Conservation (phyloP, 2,797 vertebrate species). For the Pangasius sanitwongsei region DNA sequence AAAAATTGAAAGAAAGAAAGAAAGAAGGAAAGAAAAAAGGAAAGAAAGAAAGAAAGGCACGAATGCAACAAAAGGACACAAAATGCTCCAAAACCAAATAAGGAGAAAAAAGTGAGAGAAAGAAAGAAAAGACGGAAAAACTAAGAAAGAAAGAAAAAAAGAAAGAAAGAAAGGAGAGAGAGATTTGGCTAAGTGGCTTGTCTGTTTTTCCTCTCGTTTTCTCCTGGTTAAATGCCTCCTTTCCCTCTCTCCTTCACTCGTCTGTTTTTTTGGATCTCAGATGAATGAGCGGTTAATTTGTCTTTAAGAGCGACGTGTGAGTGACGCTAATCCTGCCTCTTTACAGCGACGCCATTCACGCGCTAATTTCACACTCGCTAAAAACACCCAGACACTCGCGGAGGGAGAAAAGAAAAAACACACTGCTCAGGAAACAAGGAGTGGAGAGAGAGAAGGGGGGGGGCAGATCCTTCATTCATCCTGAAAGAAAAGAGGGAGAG, state of each 20-base stretch:
- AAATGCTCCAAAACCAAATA: background rate
- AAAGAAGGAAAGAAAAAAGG: background rate
- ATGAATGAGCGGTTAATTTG: conserved; percentile 55
- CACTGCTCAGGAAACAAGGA: conserved; percentile 29
- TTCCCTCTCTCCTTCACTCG: conserved; percentile 45
- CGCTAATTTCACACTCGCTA: conserved; percentile 44
- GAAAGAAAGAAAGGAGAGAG: background rate
- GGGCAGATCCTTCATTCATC: background rate
- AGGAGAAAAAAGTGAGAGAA: background rate
- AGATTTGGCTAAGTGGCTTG: conserved; percentile 26
- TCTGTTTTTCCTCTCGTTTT: conserved; percentile 34
- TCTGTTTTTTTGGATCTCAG: conserved; percentile 40
- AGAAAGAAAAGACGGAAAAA: background rate
- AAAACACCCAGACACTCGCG: conserved; percentile 22
- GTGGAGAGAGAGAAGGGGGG: background rate
- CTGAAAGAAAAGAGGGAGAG: background rate
- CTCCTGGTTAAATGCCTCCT: background rate
- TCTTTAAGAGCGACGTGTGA: conserved; percentile 47
- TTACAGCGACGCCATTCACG: conserved; percentile 41
- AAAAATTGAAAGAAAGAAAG: background rate
- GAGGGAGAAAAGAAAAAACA: conserved; percentile 26
- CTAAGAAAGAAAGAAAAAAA: too few species aligned
- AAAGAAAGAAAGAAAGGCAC: background rate
- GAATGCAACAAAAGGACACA: too few species aligned
- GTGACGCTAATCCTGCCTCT: conserved; percentile 49